Evolutionary conservation across 2,113 vertebrate species (phyloP), one percentile per base, ranked within the genome.

Genomic region (Phyllopteryx taeniolatus): DNA sequence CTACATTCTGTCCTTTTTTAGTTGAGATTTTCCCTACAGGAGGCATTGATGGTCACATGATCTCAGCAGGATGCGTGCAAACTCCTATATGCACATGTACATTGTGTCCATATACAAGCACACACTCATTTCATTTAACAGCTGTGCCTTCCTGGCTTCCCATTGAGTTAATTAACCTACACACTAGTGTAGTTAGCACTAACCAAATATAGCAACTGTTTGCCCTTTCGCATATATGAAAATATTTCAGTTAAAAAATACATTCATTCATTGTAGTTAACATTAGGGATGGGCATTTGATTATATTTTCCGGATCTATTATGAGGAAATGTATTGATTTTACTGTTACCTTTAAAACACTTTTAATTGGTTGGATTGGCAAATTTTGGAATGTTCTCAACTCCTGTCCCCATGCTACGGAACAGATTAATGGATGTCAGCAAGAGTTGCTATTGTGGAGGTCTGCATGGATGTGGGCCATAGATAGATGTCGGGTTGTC

Each of bases 81-180:
- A 80, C 31, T 51, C 17, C 46, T 1, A 19, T 33, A 13, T 0
- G 20, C 49, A 46, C 44, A 51, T 11, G 43, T 68, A 76, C 72
- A 67, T 14, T 35, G 31, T 35, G 15, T 35, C 75, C 65, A 9
- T 12, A 81, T 39, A 56, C 17, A 47, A 3, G n/a, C 49, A 20
- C 0, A 20, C 49, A 44, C 44, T n/a, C 43, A 68, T 67, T 74
- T 66, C 67, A 44, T 75, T 80, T 77, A 84, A 86, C 87, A 89
- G 82, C 86, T 89, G 85, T 75, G 80, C 44, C 53, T 11, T 42
- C 67, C 69, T 5, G 68, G 68, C 70, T 68, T 68, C 74, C 74
- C 72, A 65, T 77, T 80, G 64, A 80, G 72, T 79, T 74, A 79
- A 78, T 86, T 79, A 88, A 85, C 84, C 84, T 71, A 78, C 67